Conservation (phyloP, 2,888 invertebrate species). For the Torymus auratus region DNA sequence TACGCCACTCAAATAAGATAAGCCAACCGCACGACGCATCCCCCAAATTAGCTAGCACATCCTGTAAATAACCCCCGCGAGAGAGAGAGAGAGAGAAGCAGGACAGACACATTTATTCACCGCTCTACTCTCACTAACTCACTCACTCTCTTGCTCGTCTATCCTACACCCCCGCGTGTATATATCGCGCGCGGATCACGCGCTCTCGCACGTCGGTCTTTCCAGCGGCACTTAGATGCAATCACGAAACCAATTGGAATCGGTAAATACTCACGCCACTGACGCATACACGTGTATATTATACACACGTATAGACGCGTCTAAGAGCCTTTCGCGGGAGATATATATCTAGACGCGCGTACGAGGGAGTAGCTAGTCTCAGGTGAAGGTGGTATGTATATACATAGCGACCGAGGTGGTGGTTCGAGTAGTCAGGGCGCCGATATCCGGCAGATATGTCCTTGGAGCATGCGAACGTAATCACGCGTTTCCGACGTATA, state of each 20-base stretch:
- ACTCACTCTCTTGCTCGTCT: background rate
- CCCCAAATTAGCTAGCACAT: constrained; percentile 31
- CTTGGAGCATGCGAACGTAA: constrained; percentile 75
- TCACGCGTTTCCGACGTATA: constrained; percentile 58
- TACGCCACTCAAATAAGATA: constrained; percentile 27
- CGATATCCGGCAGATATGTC: constrained; percentile 73
- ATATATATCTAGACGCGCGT: background rate
- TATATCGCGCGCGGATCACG: constrained; percentile 34
- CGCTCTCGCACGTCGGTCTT: constrained; percentile 58
- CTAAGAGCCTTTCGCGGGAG: constrained; percentile 13
- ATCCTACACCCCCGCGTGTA: background rate
- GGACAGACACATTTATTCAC: constrained; percentile 24
- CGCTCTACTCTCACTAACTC: too few species aligned
- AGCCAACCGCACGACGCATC: constrained; percentile 12
- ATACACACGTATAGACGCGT: background rate
- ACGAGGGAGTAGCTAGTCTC: constrained; percentile 22
- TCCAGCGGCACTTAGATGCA: constrained; percentile 69
- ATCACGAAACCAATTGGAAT: constrained; percentile 75
- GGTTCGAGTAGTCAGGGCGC: constrained; percentile 64
- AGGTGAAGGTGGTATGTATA: constrained; percentile 63
- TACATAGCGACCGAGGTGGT: constrained; percentile 42
- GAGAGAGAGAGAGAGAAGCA: background rate
- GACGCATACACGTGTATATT: constrained; percentile 49
- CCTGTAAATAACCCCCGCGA: constrained; percentile 24
- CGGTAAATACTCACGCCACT: constrained; percentile 68